Percentiles rank a stretch among this genome's conserved stretches.
Evolutionary conservation across 2,113 vertebrate genomes (phyloP).

Genomic region (Eretmochelys imbricata): DNA sequence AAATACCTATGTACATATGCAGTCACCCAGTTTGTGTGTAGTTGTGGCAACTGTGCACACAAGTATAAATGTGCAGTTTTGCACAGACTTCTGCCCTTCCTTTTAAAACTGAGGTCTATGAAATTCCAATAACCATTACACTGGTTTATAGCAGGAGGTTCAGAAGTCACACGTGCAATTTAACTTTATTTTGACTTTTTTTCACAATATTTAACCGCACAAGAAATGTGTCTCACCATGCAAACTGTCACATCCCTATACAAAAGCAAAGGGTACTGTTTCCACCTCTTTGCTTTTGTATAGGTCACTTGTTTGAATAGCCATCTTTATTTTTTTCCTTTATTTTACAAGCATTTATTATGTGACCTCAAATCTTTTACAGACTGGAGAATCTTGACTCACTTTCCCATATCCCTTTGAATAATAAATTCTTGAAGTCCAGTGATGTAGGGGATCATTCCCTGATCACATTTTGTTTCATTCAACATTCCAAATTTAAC

Average conservation of each 20-base stretch:
- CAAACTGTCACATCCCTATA: neutral
- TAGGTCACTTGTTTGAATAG: neutral
- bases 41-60: neutral
- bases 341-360: neutral
- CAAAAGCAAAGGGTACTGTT: neutral
- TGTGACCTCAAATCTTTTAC: conserved; percentile 61
- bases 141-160: neutral
- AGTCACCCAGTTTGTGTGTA: neutral
- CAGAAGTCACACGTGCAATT: neutral
- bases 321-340: neutral
- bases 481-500: conserved; percentile 63
- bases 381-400: conserved; percentile 58
- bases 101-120: neutral
- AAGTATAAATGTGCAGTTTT: neutral
- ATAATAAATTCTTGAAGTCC: conserved; percentile 61
- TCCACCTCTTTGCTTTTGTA: neutral
- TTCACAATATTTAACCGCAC: neutral
- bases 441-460: conserved; percentile 48
- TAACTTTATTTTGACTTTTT: neutral
- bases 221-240: neutral
- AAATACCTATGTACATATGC: neutral
- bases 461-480: conserved; percentile 35
- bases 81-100: neutral
- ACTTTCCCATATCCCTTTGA: conserved; percentile 63
- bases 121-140: neutral